Evolutionary conservation across 2,113 vertebrate species (phyloP).

Genomic region (Saccopteryx bilineata): DNA sequence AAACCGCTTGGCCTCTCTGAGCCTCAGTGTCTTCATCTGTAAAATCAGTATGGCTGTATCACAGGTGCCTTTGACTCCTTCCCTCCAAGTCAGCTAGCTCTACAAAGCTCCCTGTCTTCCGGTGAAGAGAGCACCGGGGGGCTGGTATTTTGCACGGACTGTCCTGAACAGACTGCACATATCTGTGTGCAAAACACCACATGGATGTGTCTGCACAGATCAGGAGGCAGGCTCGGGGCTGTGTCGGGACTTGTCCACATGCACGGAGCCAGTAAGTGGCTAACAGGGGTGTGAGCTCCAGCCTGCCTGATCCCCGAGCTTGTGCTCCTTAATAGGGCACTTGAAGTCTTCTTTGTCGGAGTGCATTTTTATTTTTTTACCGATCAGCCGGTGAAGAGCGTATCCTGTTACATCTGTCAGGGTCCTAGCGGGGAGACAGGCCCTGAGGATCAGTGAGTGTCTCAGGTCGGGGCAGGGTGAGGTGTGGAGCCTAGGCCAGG

Average conservation of each 20-base stretch:
- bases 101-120: rapidly evolving
- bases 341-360: not conserved
- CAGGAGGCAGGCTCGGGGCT: not conserved
- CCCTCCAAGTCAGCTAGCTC: not conserved
- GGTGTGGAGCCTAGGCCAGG: not conserved
- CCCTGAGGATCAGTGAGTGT: not conserved
- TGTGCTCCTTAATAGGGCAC: not conserved
- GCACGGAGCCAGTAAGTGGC: not conserved
- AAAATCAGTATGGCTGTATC: not conserved
- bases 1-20: not conserved
- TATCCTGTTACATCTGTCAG: rapidly evolving
- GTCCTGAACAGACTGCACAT: not conserved
- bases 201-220: rapidly evolving
- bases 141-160: not conserved
- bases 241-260: not conserved
- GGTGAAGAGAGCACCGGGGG: not conserved
- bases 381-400: rapidly evolving
- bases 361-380: no score
- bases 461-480: not conserved
- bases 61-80: not conserved
- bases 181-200: rapidly evolving
- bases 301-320: not conserved
- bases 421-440: not conserved
- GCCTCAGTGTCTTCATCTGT: not conserved
- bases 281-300: not conserved